phyloP scores from a whole-genome alignment of 2,888 invertebrate genomes.

The Acrobeloides nanus region DNA sequence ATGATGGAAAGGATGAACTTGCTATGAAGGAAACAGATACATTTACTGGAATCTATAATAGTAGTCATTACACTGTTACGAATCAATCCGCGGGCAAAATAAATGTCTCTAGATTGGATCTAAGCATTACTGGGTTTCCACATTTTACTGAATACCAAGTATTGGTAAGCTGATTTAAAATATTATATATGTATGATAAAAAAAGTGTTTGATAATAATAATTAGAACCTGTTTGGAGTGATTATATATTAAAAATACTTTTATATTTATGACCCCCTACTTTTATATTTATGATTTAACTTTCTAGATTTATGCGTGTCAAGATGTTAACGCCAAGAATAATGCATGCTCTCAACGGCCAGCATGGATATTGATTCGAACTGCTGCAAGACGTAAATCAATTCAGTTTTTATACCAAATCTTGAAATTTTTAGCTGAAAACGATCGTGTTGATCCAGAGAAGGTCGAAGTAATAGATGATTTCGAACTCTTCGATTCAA shows the following conservation, averaged over 20 bases:
- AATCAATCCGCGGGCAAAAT: slow-evolving; percentile 3
- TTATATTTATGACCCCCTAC: no score
- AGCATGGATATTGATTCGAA: slow-evolving; percentile 27
- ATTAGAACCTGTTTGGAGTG: no score
- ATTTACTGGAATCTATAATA: no score
- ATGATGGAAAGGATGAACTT: no score
- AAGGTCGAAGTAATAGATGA: slow-evolving; percentile 15
- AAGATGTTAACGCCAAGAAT: slow-evolving; percentile 24
- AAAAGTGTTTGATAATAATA: no score
- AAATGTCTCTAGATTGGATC: slow-evolving; percentile 19
- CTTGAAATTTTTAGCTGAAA: slow-evolving; percentile 20
- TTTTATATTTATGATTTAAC: no score
- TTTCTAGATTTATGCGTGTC: slow-evolving; percentile 37
- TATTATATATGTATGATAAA: background rate
- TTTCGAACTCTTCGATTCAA: slow-evolving; percentile 58
- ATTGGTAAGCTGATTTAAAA: slow-evolving; percentile 8
- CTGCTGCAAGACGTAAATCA: slow-evolving; percentile 24
- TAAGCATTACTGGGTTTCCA: slow-evolving; percentile 27
- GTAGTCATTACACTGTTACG: no score
- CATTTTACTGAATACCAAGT: slow-evolving; percentile 42
- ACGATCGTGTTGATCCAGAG: slow-evolving; percentile 21
- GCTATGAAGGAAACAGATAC: no score
- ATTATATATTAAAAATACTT: no score
- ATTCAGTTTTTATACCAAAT: background rate
- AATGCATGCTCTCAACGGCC: slow-evolving; percentile 28